phyloP scores from a whole-genome alignment of 1,140 invertebrate species.

The Brachionus koreanus region DNA sequence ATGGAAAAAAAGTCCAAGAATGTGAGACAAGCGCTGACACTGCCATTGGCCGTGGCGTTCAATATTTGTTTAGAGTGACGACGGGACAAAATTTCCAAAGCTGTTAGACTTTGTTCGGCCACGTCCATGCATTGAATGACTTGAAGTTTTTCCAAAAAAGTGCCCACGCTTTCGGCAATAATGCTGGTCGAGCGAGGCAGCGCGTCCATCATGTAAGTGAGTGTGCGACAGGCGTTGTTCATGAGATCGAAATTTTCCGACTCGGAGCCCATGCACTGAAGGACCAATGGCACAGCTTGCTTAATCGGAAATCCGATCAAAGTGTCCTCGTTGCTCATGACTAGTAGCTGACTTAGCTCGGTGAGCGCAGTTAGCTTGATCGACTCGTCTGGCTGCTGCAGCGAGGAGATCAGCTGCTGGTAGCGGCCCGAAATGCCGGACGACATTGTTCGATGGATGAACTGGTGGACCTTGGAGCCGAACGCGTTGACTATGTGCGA shows the following conservation, averaged over 20 bases:
- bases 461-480: conserved; percentile 91
- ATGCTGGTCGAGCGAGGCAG: conserved; percentile 89
- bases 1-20: conserved; percentile 97
- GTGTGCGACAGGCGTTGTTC: conserved; percentile 94
- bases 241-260: conserved; percentile 94
- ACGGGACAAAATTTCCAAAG: conserved; percentile 90
- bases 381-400: conserved; percentile 80
- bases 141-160: conserved; percentile 70
- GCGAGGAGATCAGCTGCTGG: conserved; percentile 11
- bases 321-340: conserved; percentile 99
- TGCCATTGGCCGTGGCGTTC: conserved; percentile 68
- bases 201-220: conserved; percentile 99
- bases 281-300: conserved; percentile 76
- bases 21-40: conserved; percentile 86
- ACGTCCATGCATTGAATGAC: conserved; percentile 99
- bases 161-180: conserved; percentile 91
- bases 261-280: conserved; percentile 65
- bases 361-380: conserved; percentile 90
- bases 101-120: conserved; percentile 90
- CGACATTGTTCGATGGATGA: conserved; percentile 82
- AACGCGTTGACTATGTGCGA: conserved; percentile 85
- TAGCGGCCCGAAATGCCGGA: conserved; percentile 9
- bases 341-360: conserved; percentile 93
- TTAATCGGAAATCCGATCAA: conserved; percentile 94
- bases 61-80: conserved; percentile 91